Evolutionary conservation across 2,113 vertebrate species (phyloP), one percentile per base, ranked within the genome.

Genomic region (Leucopsar rothschildi): DNA sequence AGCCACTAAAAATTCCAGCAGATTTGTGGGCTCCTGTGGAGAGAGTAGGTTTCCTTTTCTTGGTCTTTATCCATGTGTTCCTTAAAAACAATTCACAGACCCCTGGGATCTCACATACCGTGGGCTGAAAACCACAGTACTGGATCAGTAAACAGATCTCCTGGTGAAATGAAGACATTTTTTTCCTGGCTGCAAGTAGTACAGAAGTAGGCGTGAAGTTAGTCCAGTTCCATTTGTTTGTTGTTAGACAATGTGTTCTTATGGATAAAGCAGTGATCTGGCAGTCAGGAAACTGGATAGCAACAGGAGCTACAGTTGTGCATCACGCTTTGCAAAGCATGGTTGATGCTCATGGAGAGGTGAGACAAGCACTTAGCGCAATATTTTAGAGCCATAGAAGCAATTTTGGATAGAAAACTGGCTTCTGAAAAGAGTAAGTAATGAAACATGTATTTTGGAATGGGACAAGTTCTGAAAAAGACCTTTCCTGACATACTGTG

Each of bases 1-100:
- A 88, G 63, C 17, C 63, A 24, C 82, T 77, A 86, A 93, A 93
- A 95, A 79, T 60, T 85, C 39, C 35, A 64, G 61, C 37, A 75
- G 56, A 91, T 23, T 8, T 92, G 25, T 42, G 50, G 49, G 18
- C 15, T 91, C n/a, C 45, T 65, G 13, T 35, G 63, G 42, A 63
- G 29, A 57, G 6, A 53, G 22, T 47, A 53, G 37, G 17, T 79
- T 90, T 85, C 18, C 18, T 94, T 92, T 91, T 69, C 50, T 40
- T 80, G n/a, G 28, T 73, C 45, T 72, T 93, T 29, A 57, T 65
- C 42, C 37, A 24, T 53, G 45, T 24, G 27, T 27, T 88, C 44
- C 83, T 50, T 69, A 65, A 71, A 94, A 85, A 61, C 61, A 71
- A 69, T 45, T 76, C 3, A 1, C n/a, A 70, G 44, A 63, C 6